Evolutionary conservation across 2,888 invertebrate genomes (phyloP).

Genomic region (Blastobasis adustella): DNA sequence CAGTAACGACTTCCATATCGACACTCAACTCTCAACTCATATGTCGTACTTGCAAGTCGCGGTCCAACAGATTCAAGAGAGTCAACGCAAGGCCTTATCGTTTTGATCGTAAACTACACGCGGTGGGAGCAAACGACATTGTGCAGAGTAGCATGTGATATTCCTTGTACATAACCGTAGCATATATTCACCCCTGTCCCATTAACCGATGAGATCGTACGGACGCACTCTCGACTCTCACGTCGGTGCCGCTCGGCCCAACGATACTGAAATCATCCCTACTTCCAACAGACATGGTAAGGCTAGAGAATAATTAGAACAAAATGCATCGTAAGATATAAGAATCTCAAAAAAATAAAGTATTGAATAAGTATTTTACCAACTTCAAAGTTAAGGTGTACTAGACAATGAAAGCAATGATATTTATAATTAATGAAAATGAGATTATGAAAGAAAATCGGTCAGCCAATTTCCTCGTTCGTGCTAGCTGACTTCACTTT

Average conservation of each 20-base stretch:
- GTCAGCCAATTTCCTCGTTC: conserved; percentile 64
- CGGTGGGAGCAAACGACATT: conserved; percentile 50
- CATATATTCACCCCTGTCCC: conserved; percentile 37
- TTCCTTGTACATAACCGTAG: conserved; percentile 58
- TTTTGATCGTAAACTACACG: conserved; percentile 15
- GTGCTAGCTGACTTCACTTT: conserved; percentile 67
- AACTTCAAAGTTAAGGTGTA: conserved; percentile 61
- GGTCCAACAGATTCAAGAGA: too few species aligned
- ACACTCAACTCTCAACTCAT: too few species aligned
- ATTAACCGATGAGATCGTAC: conserved; percentile 25
- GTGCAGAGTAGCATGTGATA: conserved; percentile 69
- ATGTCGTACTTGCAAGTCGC: too few species aligned
- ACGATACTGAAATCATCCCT: conserved; percentile 11
- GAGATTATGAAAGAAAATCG: conserved; percentile 41
- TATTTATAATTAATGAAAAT: conserved; percentile 57
- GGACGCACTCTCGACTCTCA: conserved; percentile 9
- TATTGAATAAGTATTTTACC: conserved; percentile 73
- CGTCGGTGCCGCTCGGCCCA: conserved; percentile 1
- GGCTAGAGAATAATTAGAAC: conserved; percentile 60
- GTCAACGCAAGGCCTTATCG: too few species aligned
- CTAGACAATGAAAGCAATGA: conserved; percentile 69
- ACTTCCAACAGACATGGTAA: conserved; percentile 61
- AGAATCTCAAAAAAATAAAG: conserved; percentile 55
- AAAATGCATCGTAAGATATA: conserved; percentile 68
- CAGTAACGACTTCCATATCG: too few species aligned